A percentile compares a stretch with the other conserved stretches of the same genome.
Conservation (phyloP, 2,888 invertebrate genomes). For the Scotopteryx bipunctaria region DNA sequence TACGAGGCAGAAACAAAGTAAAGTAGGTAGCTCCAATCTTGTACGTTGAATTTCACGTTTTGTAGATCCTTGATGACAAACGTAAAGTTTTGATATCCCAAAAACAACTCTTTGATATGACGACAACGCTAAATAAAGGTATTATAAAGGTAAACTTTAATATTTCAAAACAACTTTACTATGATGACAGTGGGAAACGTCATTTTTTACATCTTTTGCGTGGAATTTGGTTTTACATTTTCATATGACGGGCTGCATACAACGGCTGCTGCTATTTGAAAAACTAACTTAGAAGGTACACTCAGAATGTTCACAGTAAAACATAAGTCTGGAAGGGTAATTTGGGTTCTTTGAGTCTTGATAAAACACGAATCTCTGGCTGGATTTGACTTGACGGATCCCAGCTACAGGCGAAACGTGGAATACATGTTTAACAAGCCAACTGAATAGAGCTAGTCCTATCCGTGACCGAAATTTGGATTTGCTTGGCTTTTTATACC, state of each 20-base stretch:
- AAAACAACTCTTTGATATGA: not conserved
- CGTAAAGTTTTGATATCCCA: not conserved
- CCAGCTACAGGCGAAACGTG: conserved; percentile 21
- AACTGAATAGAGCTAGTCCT: not conserved
- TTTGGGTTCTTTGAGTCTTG: conserved; percentile 21
- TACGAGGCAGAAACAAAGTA: conserved; percentile 29
- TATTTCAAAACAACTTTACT: too few species aligned
- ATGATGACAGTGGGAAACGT: too few species aligned
- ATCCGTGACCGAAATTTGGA: not conserved
- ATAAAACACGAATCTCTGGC: conserved; percentile 29
- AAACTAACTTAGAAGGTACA: not conserved
- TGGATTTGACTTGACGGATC: conserved; percentile 16
- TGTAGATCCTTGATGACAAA: not conserved
- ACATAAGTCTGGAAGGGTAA: conserved; percentile 16
- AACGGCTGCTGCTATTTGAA: not conserved
- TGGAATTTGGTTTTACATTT: too few species aligned
- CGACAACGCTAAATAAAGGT: not conserved
- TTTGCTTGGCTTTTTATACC: not conserved
- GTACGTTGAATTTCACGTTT: conserved; percentile 10
- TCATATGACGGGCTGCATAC: too few species aligned
- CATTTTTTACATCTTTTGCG: too few species aligned
- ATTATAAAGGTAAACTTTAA: too few species aligned
- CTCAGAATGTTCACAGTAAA: conserved; percentile 12
- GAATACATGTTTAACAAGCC: conserved; percentile 18
- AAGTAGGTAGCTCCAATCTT: not conserved